Percentiles rank a stretch among this genome's conserved stretches.
These are phyloP conservation scores for Drosophila anomelani DNA, from an alignment of 2,888 invertebrate species.

Conservation along the genomic window DNA sequence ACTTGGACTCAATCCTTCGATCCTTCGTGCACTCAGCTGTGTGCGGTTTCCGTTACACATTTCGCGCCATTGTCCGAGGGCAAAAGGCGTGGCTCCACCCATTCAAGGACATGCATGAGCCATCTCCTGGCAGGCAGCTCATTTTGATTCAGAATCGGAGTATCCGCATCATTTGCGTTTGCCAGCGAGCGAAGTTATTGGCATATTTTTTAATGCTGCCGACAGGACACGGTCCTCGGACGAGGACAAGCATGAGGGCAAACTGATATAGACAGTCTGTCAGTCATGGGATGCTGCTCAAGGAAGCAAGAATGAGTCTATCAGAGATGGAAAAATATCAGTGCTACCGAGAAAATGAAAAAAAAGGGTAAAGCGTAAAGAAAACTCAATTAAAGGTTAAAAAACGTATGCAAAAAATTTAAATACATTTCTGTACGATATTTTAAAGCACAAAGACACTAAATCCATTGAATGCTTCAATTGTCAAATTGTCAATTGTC, in stretches of 20 bases:
- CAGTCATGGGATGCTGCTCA: constrained; percentile 1
- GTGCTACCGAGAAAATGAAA: background rate
- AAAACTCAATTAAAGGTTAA: background rate
- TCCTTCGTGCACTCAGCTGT: constrained; percentile 66
- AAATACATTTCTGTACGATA: constrained; percentile 12
- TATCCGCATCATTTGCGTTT: constrained; percentile 62
- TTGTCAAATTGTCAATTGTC: constrained; percentile 62
- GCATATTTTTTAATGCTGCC: constrained; percentile 39
- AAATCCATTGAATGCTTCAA: constrained; percentile 30
- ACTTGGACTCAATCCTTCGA: constrained; percentile 44
- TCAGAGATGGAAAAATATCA: background rate
- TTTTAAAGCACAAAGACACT: constrained; percentile 5
- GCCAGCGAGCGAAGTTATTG: constrained; percentile 33
- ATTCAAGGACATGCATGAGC: constrained; percentile 33
- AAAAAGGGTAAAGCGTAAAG: background rate
- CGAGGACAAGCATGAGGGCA: background rate
- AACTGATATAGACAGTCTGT: constrained; percentile 25
- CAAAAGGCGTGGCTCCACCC: constrained; percentile 26
- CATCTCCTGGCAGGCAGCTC: constrained; percentile 28
- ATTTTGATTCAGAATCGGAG: constrained; percentile 43
- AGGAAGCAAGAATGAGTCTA: constrained; percentile 9
- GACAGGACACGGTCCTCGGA: constrained; percentile 5
- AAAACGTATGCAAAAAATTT: background rate
- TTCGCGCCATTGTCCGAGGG: constrained; percentile 56
- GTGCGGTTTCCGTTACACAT: constrained; percentile 76